phyloP scores from a whole-genome alignment of 2,888 invertebrate species.

The Leucoptera coffeella region DNA sequence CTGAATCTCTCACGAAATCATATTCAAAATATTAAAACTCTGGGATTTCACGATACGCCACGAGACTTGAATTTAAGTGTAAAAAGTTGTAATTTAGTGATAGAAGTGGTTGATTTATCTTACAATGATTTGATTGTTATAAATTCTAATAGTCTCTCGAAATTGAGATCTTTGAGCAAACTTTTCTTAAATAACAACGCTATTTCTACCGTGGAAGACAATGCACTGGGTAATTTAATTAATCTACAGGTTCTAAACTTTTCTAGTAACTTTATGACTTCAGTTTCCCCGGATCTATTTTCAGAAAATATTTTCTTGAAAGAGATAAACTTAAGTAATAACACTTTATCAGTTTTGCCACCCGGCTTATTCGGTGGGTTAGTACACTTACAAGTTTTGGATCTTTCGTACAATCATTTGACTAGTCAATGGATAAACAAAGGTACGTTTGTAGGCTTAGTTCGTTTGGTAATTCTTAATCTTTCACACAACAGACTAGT shows the following conservation, averaged over 20 bases:
- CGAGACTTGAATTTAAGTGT: slow-evolving; percentile 50
- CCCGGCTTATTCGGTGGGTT: slow-evolving; percentile 66
- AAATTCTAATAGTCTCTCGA: slow-evolving; percentile 63
- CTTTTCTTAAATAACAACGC: slow-evolving; percentile 71
- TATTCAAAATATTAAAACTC: slow-evolving; percentile 66
- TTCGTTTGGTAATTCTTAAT: slow-evolving; percentile 68
- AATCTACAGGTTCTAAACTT: slow-evolving; percentile 67
- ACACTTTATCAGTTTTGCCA: slow-evolving; percentile 67
- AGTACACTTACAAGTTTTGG: slow-evolving; percentile 65
- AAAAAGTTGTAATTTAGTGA: slow-evolving; percentile 61
- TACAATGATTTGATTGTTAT: slow-evolving; percentile 66
- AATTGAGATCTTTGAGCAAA: slow-evolving; percentile 60
- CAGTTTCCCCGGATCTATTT: slow-evolving; percentile 70
- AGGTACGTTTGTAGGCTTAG: slow-evolving; percentile 66
- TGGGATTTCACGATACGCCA: slow-evolving; percentile 68
- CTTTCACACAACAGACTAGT: slow-evolving; percentile 64
- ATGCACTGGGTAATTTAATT: slow-evolving; percentile 63
- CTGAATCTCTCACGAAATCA: slow-evolving; percentile 73
- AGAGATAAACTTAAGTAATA: slow-evolving; percentile 68
- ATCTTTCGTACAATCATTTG: slow-evolving; percentile 65
- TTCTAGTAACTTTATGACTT: slow-evolving; percentile 70
- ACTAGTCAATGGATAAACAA: slow-evolving; percentile 70
- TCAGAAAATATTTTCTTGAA: slow-evolving; percentile 59
- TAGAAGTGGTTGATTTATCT: slow-evolving; percentile 68
- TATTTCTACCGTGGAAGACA: slow-evolving; percentile 65